Percentiles rank a stretch among this genome's conserved stretches.
Evolutionary conservation across 1,140 invertebrate species (phyloP).

Genomic region (Calosoma granatense): DNA sequence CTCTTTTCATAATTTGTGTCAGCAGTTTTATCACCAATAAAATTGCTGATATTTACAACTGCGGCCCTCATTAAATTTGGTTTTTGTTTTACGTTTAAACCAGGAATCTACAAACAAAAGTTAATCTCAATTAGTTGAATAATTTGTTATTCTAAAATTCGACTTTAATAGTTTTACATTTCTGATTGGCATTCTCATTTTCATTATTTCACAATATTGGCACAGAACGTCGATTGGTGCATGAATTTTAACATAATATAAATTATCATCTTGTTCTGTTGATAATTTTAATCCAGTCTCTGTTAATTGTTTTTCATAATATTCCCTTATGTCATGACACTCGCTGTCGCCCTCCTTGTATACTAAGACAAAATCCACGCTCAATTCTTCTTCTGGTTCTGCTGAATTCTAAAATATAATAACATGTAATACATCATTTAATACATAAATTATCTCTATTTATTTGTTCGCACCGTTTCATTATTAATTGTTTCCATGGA

Average conservation of each 20-base stretch:
- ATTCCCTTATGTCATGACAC: constrained; percentile 37
- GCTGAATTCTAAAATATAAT: no score
- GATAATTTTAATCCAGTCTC: constrained; percentile 52
- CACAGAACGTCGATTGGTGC: constrained; percentile 68
- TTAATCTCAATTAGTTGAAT: not conserved
- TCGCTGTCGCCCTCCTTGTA: constrained; percentile 37
- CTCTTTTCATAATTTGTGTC: constrained; percentile 40
- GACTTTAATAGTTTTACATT: constrained; percentile 43
- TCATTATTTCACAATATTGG: constrained; percentile 77
- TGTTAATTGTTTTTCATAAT: constrained; percentile 47
- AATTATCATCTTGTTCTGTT: constrained; percentile 43
- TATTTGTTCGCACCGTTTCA: no score
- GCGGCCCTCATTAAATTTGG: no score
- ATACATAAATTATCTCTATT: no score
- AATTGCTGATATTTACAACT: not conserved
- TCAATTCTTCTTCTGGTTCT: constrained; percentile 20
- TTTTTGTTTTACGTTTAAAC: not conserved
- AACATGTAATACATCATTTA: no score
- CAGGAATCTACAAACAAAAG: not conserved
- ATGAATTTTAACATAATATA: constrained; percentile 63
- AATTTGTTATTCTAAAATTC: not conserved
- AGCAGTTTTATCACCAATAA: constrained; percentile 35
- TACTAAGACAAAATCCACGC: constrained; percentile 57
- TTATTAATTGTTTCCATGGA: no score
- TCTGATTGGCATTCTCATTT: constrained; percentile 81